Percentiles rank a stretch among this genome's conserved stretches.
Evolutionary conservation across 2,113 vertebrate species (phyloP).

Genomic region (Irena cyanogastra): DNA sequence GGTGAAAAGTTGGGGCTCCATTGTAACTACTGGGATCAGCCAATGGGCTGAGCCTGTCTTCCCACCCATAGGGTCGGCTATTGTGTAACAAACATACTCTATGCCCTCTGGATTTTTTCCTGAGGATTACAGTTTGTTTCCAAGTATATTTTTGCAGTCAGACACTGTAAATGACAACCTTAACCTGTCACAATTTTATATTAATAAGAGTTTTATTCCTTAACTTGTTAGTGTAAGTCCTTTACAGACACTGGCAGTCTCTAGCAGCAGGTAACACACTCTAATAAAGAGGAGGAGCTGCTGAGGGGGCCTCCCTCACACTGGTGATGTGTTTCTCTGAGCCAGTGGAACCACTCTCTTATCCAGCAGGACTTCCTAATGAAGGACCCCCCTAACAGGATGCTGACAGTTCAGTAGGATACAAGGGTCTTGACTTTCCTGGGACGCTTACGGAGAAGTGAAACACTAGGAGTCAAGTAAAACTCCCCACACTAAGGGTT

Average conservation of each 20-base stretch:
- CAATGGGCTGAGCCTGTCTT: background rate
- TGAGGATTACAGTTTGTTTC: background rate
- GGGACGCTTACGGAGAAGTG: background rate
- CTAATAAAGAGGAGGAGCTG: background rate
- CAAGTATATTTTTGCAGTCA: background rate
- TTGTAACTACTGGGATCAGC: background rate
- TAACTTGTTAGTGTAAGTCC: background rate
- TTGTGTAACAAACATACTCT: too few species aligned
- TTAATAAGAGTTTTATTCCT: background rate
- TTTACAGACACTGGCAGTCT: background rate
- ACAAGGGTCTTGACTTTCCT: background rate
- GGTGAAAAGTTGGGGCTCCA: accelerated
- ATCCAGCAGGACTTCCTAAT: background rate
- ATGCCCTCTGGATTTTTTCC: background rate
- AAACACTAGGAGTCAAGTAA: accelerated
- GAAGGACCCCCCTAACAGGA: background rate
- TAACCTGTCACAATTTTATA: background rate
- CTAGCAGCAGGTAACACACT: background rate
- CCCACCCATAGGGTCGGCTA: accelerated
- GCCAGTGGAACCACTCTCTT: background rate
- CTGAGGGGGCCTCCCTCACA: background rate
- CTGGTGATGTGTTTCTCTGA: background rate
- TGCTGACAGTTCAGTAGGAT: background rate
- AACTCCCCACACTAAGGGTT: background rate
- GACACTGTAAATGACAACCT: background rate